These are phyloP conservation scores for Spialia ferax DNA, from an alignment of 2,888 invertebrate species.

Conservation along the genomic window DNA sequence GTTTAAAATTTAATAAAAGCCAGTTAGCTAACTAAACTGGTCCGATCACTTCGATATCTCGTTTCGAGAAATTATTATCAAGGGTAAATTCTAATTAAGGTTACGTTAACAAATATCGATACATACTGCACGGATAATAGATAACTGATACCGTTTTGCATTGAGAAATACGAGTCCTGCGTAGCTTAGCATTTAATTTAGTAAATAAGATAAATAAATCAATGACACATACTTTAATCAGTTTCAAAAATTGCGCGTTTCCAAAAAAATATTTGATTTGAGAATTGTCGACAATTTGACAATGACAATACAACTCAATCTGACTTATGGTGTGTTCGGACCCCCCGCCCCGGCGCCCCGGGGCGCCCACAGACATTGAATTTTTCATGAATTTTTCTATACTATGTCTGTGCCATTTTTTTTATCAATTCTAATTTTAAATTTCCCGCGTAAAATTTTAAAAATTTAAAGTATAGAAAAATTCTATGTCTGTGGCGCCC, in stretches of 20 bases:
- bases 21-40: too few relatives aligned
- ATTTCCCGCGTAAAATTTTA: too few relatives aligned
- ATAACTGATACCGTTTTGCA: neutral
- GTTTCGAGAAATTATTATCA: neutral
- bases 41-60: too few relatives aligned
- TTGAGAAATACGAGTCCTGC: constrained; percentile 10
- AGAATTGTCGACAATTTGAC: neutral
- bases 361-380: too few relatives aligned
- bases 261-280: neutral
- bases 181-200: constrained; percentile 10
- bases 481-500: too few relatives aligned
- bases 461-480: too few relatives aligned
- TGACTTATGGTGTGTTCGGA: too few relatives aligned
- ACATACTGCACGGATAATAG: constrained; percentile 21
- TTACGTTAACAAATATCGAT: neutral
- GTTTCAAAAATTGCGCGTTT: constrained; percentile 5
- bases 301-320: neutral
- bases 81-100: neutral
- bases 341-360: too few relatives aligned
- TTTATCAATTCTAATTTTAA: too few relatives aligned
- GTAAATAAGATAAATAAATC: neutral
- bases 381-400: too few relatives aligned
- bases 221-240: constrained; percentile 13
- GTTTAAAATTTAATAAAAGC: too few relatives aligned
- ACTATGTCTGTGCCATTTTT: too few relatives aligned